Evolutionary conservation across 1,140 invertebrate genomes (phyloP).

Genomic region (Hylaeus anthracinus): DNA sequence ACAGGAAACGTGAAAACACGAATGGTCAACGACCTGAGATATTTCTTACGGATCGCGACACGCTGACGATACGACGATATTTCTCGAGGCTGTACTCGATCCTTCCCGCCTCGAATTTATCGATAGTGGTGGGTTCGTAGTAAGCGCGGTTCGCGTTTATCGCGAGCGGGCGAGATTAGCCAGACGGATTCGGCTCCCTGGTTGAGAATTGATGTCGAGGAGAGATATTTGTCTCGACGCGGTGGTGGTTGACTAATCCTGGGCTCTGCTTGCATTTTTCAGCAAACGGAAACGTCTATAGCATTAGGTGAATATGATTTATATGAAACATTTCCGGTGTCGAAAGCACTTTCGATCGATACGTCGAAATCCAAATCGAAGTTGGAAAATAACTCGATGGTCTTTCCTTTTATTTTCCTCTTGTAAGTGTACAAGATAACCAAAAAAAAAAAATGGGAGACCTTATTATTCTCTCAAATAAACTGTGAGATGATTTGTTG

Average conservation of each 20-base stretch:
- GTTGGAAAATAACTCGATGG: neutral
- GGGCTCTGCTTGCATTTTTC: neutral
- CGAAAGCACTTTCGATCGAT: neutral
- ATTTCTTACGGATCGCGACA: constrained; percentile 24
- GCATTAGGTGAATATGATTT: neutral
- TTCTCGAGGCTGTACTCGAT: constrained; percentile 1
- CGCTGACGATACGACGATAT: constrained; percentile 4
- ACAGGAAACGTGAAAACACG: too few relatives aligned
- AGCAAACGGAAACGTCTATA: constrained; percentile 11
- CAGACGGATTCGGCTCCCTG: neutral
- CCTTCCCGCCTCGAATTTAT: constrained; percentile 8
- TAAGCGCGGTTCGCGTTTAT: neutral
- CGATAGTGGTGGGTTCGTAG: neutral
- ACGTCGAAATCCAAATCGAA: neutral
- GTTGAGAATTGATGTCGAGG: constrained; percentile 5
- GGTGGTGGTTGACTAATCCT: too few relatives aligned
- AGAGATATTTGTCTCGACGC: neutral
- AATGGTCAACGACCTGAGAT: neutral
- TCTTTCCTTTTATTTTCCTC: too few relatives aligned
- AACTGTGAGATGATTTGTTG: too few relatives aligned
- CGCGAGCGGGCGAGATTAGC: constrained; percentile 4
- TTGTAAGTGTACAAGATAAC: too few relatives aligned
- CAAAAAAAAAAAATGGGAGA: too few relatives aligned
- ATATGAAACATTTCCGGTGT: neutral
- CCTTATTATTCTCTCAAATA: too few relatives aligned